phyloP scores from a whole-genome alignment of 2,888 invertebrate genomes.

The Diplolepis rosae region DNA sequence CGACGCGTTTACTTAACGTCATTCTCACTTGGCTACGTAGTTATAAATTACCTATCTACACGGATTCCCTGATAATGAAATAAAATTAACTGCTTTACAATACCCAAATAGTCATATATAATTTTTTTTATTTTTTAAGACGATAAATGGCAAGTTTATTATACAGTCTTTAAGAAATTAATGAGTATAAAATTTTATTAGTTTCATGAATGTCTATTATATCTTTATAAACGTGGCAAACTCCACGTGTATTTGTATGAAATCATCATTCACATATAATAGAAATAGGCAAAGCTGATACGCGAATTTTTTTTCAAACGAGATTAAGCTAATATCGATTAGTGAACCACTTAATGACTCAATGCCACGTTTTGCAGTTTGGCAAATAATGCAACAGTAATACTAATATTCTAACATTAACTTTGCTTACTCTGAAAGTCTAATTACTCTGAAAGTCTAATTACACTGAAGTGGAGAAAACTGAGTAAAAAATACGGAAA shows the following conservation, averaged over 20 bases:
- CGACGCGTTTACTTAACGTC: constrained; percentile 2
- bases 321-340: not conserved
- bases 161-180: too few species aligned
- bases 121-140: not conserved
- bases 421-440: not conserved
- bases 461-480: not conserved
- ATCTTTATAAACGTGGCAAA: constrained; percentile 4
- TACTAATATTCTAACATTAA: not conserved
- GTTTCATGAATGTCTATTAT: not conserved
- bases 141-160: too few species aligned
- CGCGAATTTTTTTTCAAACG: constrained; percentile 2
- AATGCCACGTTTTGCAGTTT: not conserved
- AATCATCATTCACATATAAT: not conserved
- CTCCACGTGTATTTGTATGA: not conserved
- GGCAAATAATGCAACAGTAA: not conserved
- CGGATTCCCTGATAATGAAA: not conserved
- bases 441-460: not conserved
- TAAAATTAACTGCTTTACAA: not conserved
- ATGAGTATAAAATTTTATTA: not conserved
- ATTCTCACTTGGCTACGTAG: not conserved
- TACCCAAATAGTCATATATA: not conserved
- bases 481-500: not conserved
- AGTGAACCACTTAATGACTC: not conserved
- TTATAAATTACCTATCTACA: not conserved
- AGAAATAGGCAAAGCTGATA: not conserved